Evolutionary conservation across 2,888 invertebrate genomes (phyloP), one percentile per base, ranked within the genome.

Genomic region (Sinotaia quadrata): DNA sequence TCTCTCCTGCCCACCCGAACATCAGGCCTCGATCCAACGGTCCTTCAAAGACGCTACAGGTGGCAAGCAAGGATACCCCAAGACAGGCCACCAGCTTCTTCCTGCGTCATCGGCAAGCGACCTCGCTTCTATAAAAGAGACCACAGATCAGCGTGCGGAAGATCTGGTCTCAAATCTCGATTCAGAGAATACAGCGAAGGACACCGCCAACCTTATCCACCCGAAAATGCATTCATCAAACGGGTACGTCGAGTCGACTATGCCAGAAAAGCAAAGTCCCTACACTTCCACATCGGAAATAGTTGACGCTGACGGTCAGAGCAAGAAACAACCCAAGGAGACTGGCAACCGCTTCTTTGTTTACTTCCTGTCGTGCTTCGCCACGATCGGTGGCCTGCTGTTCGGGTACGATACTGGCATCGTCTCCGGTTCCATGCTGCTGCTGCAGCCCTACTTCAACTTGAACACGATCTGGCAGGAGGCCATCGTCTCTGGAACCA

Each of bases 391-490:
- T 5, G 90, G 90, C 1, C 88, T 90, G 66, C 81, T 91, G 15
- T 91, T 91, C 80, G 91, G 91, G 27, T 83, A 83, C 69, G 82
- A 82, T 54, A 79, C 81, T 0, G 91, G 91, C 8, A 90, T 91
- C 36, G 89, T 91, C 10, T 90, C 90, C 0, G 90, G 90, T 4
- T 89, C 90, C 2, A 88, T 90, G 86, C 78, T 90, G 34, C 74
- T 85, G 27, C 81, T 85, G 65, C 84, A 86, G 68, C 85, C 87
- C 36, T 80, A 87, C 51, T 90, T 89, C 73, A 57, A 83, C 3
- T 81, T 90, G 52, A 80, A 74, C 57, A 84, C 84, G 24, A 75
- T 87, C 27, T 90, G 89, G 90, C 89, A 90, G 72, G 90, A 90
- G 74, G 71, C 88, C 3, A 88, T 91, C 34, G 89, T 91, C 18